A percentile compares a stretch with the other conserved stretches of the same genome.
Evolutionary conservation across 2,113 vertebrate species (phyloP).

Genomic region (Gracilinanus agilis): DNA sequence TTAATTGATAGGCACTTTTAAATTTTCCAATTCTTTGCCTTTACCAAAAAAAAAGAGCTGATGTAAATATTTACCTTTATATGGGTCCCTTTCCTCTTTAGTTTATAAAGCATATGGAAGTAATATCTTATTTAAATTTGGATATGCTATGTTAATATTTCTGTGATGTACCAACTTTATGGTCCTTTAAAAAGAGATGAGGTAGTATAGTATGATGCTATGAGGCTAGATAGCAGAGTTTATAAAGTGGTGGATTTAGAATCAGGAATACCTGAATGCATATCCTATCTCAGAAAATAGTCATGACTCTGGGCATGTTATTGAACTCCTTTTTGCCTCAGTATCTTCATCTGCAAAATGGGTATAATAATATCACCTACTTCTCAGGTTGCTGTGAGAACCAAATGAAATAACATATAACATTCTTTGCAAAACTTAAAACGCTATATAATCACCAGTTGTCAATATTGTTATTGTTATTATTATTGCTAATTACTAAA

Average conservation of each 20-base stretch:
- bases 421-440: background rate
- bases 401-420: background rate
- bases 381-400: background rate
- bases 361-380: background rate
- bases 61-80: background rate
- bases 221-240: background rate
- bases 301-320: background rate
- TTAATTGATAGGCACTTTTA: background rate
- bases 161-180: background rate
- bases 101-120: background rate
- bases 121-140: background rate
- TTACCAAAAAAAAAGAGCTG: background rate
- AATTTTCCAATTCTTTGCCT: background rate
- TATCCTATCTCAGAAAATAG: background rate
- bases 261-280: background rate
- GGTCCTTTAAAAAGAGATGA: background rate
- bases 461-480: background rate
- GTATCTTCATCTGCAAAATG: background rate
- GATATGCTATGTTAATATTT: background rate
- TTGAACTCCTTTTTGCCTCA: background rate
- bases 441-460: background rate
- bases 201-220: background rate
- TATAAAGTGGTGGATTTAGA: background rate
- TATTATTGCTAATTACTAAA: background rate
- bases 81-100: background rate